Conservation (phyloP, 37 sponge, comb jelly and placozoan genomes). For the Beroe ovata region DNA sequence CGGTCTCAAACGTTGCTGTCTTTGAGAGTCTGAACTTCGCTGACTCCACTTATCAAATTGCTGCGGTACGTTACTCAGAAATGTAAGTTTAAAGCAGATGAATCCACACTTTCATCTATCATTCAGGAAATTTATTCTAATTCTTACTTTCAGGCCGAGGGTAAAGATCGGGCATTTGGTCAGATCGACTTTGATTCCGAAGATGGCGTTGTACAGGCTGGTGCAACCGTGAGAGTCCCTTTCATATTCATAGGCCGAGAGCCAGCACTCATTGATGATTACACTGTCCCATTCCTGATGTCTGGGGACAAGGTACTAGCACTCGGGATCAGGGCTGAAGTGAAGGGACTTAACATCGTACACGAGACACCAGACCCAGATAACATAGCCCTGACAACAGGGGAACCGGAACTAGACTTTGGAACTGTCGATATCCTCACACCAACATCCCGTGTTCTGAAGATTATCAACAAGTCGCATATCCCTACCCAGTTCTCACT, state of each 20-base stretch:
- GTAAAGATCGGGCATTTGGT: constrained; percentile 26
- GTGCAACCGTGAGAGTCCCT: constrained; percentile 10
- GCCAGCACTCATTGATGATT: constrained; percentile 32
- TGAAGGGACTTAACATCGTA: constrained; percentile 18
- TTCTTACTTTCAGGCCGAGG: constrained; percentile 34
- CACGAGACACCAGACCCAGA: constrained; percentile 52
- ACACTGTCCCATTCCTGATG: constrained; percentile 33
- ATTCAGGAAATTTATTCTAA: too few relatives aligned
- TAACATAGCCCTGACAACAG: not conserved
- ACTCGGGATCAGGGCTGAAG: constrained; percentile 12
- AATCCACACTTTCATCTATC: too few relatives aligned
- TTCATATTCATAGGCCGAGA: constrained; percentile 55
- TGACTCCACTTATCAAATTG: constrained; percentile 9
- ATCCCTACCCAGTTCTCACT: constrained; percentile 26
- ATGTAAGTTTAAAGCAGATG: too few relatives aligned
- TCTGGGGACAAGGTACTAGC: constrained; percentile 39
- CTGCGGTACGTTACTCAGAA: constrained; percentile 4
- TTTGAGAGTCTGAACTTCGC: constrained; percentile 67
- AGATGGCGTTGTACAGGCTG: not conserved
- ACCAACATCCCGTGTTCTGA: constrained; percentile 18
- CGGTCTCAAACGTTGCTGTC: not conserved
- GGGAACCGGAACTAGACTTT: constrained; percentile 8
- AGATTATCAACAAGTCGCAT: constrained; percentile 60
- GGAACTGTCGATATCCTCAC: constrained; percentile 30
- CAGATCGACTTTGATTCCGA: not conserved